Conservation (phyloP, 1,140 invertebrate genomes). For the Calosoma granatense region DNA sequence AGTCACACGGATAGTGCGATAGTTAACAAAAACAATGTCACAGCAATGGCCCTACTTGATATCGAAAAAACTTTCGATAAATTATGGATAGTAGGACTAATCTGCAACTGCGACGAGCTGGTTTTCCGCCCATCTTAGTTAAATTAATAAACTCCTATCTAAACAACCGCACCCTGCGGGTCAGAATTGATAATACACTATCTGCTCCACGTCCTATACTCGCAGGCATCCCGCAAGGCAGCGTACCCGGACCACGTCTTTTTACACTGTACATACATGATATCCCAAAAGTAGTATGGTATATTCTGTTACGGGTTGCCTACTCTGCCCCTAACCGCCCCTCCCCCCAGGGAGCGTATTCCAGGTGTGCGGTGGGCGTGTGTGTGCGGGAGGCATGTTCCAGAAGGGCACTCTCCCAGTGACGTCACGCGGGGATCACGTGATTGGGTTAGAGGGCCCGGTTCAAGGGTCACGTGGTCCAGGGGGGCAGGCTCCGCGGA, state of each 20-base stretch:
- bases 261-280: too few relatives aligned
- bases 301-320: too few relatives aligned
- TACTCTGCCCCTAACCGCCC: too few relatives aligned
- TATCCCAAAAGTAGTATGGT: too few relatives aligned
- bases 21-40: slow-evolving; percentile 27
- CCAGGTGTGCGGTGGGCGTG: too few relatives aligned
- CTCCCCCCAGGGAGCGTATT: too few relatives aligned
- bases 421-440: too few relatives aligned
- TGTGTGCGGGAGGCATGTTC: too few relatives aligned
- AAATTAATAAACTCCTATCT: slow-evolving; percentile 11
- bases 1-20: slow-evolving; percentile 25
- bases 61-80: slow-evolving; percentile 35
- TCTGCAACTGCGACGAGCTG: slow-evolving; percentile 26
- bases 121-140: slow-evolving; percentile 14
- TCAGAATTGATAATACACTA: not conserved
- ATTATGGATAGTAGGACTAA: slow-evolving; percentile 30
- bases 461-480: too few relatives aligned
- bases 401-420: too few relatives aligned
- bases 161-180: not conserved
- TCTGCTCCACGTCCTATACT: not conserved
- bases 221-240: not conserved
- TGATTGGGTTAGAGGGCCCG: too few relatives aligned
- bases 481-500: too few relatives aligned
- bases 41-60: slow-evolving; percentile 29
- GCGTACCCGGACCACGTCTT: not conserved